Percentiles rank a stretch among this genome's conserved stretches.
Evolutionary conservation across 2,888 invertebrate genomes (phyloP).

Genomic region (Torymus texanus): DNA sequence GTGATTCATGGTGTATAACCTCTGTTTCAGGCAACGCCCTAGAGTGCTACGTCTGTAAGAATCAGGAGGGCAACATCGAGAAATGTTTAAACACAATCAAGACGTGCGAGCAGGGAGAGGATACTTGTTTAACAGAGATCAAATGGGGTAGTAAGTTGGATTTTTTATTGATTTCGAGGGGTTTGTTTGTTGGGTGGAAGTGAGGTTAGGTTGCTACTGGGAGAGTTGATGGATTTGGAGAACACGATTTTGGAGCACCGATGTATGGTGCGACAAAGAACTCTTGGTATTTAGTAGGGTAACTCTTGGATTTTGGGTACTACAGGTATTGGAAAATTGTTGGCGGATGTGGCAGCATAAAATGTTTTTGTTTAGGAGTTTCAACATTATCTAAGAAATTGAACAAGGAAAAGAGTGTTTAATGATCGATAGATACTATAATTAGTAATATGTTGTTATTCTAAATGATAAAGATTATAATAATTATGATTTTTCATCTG

Average conservation of each 20-base stretch:
- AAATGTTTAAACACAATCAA: slow-evolving; percentile 95
- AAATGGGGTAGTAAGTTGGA: slow-evolving; percentile 89
- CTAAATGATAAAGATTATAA: too few relatives aligned
- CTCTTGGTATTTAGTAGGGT: too few relatives aligned
- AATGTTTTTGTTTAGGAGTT: too few relatives aligned
- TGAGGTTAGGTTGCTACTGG: slow-evolving; percentile 42
- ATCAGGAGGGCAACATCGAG: slow-evolving; percentile 93
- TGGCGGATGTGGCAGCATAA: too few relatives aligned
- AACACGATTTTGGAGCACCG: too few relatives aligned
- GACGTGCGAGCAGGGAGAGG: slow-evolving; percentile 91
- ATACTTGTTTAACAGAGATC: slow-evolving; percentile 91
- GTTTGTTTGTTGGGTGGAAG: slow-evolving; percentile 7
- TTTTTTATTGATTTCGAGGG: neutral
- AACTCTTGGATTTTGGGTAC: too few relatives aligned
- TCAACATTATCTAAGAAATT: too few relatives aligned
- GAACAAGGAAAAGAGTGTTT: too few relatives aligned
- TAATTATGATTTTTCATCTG: neutral
- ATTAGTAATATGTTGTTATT: too few relatives aligned
- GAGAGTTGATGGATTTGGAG: neutral
- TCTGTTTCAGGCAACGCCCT: slow-evolving; percentile 79
- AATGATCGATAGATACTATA: too few relatives aligned
- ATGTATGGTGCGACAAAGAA: too few relatives aligned
- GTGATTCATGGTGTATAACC: neutral
- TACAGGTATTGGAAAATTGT: too few relatives aligned
- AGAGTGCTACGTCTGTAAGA: slow-evolving; percentile 96